phyloP scores from a whole-genome alignment of 2,797 vertebrate genomes.

The Lepilemur ruficaudatus region DNA sequence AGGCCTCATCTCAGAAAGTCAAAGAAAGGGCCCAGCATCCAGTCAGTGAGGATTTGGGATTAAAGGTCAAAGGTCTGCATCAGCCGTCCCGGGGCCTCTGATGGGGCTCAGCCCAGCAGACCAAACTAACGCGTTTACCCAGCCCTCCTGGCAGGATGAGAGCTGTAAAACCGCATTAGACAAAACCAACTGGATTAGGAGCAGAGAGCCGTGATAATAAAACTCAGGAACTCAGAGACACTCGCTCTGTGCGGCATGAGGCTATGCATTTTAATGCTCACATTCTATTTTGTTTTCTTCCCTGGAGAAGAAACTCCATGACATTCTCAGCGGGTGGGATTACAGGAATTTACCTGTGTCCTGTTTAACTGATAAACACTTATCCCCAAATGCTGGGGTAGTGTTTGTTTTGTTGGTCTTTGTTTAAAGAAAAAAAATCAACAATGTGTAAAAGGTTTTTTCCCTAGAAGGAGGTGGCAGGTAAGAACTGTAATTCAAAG shows the following conservation, averaged over 20 bases:
- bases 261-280: not conserved
- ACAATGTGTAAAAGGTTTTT: not conserved
- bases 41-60: not conserved
- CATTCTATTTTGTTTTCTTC: not conserved
- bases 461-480: not conserved
- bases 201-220: not conserved
- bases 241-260: fast-evolving
- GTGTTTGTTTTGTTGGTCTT: not conserved
- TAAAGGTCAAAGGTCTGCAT: slow-evolving; percentile 57
- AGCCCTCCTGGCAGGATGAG: not conserved
- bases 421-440: not conserved
- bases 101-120: not conserved
- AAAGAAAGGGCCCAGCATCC: slow-evolving; percentile 17
- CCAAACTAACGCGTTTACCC: not conserved
- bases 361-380: not conserved
- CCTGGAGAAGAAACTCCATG: fast-evolving
- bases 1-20: not conserved
- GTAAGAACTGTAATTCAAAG: not conserved
- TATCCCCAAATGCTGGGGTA: not conserved
- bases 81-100: slow-evolving; percentile 37
- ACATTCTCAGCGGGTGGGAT: not conserved
- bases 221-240: not conserved
- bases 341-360: not conserved
- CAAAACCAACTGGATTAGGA: not conserved
- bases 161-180: not conserved